phyloP scores from a whole-genome alignment of 1,140 invertebrate species.

The Solenopsis invicta region DNA sequence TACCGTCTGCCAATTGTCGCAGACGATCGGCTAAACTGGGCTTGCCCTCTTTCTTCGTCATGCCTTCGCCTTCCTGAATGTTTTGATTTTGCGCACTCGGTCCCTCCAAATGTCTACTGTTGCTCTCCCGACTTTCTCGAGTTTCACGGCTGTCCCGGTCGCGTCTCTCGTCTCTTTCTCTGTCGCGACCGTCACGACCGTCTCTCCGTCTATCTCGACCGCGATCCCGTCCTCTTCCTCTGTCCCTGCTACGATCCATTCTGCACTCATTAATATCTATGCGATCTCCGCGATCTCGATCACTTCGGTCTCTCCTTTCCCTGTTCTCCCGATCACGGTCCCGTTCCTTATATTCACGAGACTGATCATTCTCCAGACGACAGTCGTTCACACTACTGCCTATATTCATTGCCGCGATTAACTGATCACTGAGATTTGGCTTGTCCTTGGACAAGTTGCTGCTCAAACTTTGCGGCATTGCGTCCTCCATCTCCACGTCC shows the following conservation, averaged over 20 bases:
- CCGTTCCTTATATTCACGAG: constrained; percentile 75
- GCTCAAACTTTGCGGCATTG: constrained; percentile 80
- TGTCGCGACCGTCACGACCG: constrained; percentile 81
- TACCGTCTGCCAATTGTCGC: constrained; percentile 85
- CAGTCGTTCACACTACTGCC: constrained; percentile 77
- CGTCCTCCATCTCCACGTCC: constrained; percentile 90
- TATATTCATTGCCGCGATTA: constrained; percentile 84
- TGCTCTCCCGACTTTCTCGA: constrained; percentile 66
- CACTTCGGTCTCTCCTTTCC: constrained; percentile 79
- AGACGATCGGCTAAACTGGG: constrained; percentile 84
- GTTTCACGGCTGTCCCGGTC: constrained; percentile 73
- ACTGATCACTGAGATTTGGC: constrained; percentile 82
- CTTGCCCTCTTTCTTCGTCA: constrained; percentile 82
- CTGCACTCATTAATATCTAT: constrained; percentile 70
- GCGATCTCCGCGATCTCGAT: constrained; percentile 75
- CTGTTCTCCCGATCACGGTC: constrained; percentile 83
- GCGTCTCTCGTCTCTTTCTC: constrained; percentile 82
- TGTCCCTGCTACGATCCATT: constrained; percentile 79
- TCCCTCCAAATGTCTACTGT: constrained; percentile 77
- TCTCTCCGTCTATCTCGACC: constrained; percentile 84
- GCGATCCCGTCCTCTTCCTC: constrained; percentile 80
- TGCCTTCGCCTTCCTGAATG: constrained; percentile 72
- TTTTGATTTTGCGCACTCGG: constrained; percentile 60
- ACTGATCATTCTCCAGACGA: constrained; percentile 74
- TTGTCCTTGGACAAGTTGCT: constrained; percentile 75